phyloP scores from a whole-genome alignment of 37 sponge, comb jelly and placozoan species.

The Beroe forskalii region DNA sequence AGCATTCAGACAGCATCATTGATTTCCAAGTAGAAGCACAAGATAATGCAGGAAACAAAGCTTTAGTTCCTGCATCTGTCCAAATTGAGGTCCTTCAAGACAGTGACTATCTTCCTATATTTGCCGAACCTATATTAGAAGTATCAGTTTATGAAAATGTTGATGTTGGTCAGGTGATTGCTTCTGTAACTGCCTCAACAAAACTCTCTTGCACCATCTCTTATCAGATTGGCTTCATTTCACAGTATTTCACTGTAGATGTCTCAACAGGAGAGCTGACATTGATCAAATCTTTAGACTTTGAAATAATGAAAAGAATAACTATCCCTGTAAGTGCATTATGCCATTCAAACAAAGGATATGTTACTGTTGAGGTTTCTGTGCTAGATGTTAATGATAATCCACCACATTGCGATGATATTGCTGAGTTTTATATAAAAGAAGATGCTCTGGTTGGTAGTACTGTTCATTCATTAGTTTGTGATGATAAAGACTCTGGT shows the following conservation, averaged over 20 bases:
- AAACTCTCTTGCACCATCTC: neutral
- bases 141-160: neutral
- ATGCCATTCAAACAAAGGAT: neutral
- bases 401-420: neutral
- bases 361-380: neutral
- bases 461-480: neutral
- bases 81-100: neutral
- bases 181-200: neutral
- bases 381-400: conserved; percentile 57
- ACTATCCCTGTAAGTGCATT: neutral
- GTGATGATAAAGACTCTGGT: neutral
- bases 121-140: neutral
- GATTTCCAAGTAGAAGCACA: conserved; percentile 2
- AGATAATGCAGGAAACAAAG: neutral
- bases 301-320: neutral
- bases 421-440: neutral
- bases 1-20: neutral
- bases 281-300: neutral
- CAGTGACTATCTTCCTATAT: neutral
- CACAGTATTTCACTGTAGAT: neutral
- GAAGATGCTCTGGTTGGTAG: neutral
- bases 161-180: neutral
- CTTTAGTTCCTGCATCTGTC: neutral
- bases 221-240: neutral
- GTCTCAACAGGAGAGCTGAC: neutral